Evolutionary conservation across 2,113 vertebrate species (phyloP).

Genomic region (Nipponia nippon): DNA sequence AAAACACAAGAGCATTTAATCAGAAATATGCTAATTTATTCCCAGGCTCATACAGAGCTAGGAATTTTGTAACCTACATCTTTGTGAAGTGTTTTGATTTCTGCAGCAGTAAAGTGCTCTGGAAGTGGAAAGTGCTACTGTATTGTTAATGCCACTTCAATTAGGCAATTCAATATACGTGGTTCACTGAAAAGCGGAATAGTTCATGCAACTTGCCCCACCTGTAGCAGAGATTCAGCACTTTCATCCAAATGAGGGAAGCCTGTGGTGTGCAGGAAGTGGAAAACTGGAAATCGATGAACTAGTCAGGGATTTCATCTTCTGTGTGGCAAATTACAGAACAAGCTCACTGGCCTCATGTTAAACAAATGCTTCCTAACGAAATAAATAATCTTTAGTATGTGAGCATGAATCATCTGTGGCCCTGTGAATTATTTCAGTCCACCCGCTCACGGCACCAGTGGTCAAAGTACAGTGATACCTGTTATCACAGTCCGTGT

Average conservation of each 20-base stretch:
- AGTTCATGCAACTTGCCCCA: not conserved
- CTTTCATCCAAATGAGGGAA: not conserved
- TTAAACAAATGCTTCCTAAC: not conserved
- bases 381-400: not conserved
- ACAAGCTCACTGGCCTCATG: not conserved
- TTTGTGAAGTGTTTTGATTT: not conserved
- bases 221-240: not conserved
- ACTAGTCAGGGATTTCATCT: not conserved
- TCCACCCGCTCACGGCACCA: not conserved
- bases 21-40: not conserved
- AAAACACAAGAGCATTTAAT: not conserved
- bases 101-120: not conserved
- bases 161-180: not conserved
- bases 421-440: not conserved
- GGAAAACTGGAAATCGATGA: not conserved
- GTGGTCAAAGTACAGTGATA: not conserved
- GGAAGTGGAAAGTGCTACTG: not conserved
- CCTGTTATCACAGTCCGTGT: not conserved
- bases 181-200: not conserved
- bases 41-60: not conserved
- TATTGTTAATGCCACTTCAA: not conserved
- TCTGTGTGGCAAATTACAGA: not conserved
- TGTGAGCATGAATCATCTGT: not conserved
- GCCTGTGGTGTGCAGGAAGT: not conserved
- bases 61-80: not conserved